Base-by-base conservation (phyloP, 2,113 vertebrate species). In the Nothoprocta pentlandii region DNA sequence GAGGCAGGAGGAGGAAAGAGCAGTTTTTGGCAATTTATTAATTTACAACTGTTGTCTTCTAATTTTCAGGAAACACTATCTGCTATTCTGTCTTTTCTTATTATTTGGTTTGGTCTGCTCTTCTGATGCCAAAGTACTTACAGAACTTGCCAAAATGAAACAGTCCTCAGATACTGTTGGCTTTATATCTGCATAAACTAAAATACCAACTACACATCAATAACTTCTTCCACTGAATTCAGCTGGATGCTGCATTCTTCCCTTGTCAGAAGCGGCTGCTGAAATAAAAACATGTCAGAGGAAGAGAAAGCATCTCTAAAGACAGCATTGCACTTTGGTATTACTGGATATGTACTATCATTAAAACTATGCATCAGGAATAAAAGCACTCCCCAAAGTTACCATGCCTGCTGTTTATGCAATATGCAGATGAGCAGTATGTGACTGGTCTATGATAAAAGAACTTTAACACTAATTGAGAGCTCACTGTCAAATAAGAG, bases 51-150 rank as follows among this genome's bases (percentile, higher is more conserved):
- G 1, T 95, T 94, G 56, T 94, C 86, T 97, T 92, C 95, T 96
- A 67, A 62, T 56, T 98, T 98, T 69, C 95, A 98, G 97, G 92
- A 16, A 16, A n/a, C 9, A 2, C 13, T 58, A 20, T 7, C 66
- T 81, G 34, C 63, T 64, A 1, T 34, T 87, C 90, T 69, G 28
- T 67, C 67, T 87, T 77, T 36, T 23, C 71, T 58, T 61, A 34
- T 51, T 46, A 21, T 39, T 51, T 7, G 2, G 26, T 76, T 69
- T 64, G 92, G 59, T 32, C 3, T 41, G 2, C 16, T 28, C 39
- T 68, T 11, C 56, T 14, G 19, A 71, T 42, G 32, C 39, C 73
- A 56, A 87, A 75, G 44, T 6, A 67, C 36, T 68, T 12, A 16
- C 42, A 16, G 28, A 71, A 42, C 36, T 80, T 28, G 11, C 16